phyloP scores from a whole-genome alignment of 2,113 vertebrate species.

The Tragelaphus imberbis region DNA sequence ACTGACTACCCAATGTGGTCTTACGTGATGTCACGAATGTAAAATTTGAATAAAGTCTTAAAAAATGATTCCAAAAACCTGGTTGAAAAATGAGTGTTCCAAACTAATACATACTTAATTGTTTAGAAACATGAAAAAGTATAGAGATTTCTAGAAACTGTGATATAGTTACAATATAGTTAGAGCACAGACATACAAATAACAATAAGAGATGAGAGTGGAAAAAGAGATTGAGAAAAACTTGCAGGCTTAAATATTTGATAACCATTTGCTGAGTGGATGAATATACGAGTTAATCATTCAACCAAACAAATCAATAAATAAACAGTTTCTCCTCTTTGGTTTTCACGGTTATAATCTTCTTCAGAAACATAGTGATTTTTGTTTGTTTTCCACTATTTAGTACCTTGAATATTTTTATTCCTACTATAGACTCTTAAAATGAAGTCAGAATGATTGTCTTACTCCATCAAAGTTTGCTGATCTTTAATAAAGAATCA shows the following conservation, averaged over 20 bases:
- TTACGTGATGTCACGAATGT: background rate
- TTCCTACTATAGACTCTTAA: background rate
- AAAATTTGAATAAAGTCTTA: background rate
- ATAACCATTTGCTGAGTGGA: background rate
- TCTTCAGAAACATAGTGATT: background rate
- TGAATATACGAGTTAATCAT: background rate
- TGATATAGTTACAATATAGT: background rate
- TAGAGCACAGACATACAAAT: background rate
- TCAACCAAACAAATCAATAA: background rate
- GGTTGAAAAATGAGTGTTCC: background rate
- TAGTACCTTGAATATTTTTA: background rate
- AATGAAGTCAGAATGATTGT: background rate
- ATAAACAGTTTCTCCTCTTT: background rate
- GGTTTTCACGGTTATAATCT: background rate
- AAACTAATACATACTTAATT: background rate
- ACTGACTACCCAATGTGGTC: too few species aligned
- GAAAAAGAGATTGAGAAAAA: background rate
- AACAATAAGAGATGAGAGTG: fast-evolving
- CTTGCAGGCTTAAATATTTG: background rate
- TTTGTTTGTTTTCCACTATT: background rate
- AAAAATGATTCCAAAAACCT: background rate
- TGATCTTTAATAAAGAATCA: background rate
- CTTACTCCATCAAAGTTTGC: background rate
- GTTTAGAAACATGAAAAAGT: background rate
- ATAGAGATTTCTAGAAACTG: background rate